Percentiles rank a stretch among this genome's conserved stretches.
phyloP scores from a whole-genome alignment of 2,797 vertebrate genomes.

The Platalea minor region DNA sequence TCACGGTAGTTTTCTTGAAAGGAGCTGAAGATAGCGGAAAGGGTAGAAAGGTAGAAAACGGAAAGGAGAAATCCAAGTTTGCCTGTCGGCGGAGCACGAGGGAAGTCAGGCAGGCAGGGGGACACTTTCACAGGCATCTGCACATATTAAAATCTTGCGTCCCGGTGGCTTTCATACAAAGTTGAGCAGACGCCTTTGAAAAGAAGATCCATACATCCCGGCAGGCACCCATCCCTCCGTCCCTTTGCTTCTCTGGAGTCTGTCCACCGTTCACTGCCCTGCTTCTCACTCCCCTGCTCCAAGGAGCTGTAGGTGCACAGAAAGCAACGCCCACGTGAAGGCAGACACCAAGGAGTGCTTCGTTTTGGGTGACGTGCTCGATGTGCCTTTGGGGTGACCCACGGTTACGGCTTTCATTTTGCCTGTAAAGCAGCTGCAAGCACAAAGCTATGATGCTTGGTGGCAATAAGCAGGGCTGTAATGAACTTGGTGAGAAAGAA shows the following conservation, averaged over 20 bases:
- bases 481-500: background rate
- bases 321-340: accelerated
- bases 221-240: background rate
- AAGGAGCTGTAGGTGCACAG: background rate
- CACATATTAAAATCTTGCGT: background rate
- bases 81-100: background rate
- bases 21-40: background rate
- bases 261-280: accelerated
- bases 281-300: background rate
- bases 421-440: background rate
- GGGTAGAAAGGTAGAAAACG: background rate
- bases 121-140: background rate
- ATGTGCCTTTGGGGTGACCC: background rate
- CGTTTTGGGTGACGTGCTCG: background rate
- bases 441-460: background rate
- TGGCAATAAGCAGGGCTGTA: background rate
- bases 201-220: background rate
- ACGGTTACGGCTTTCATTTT: accelerated
- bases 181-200: background rate
- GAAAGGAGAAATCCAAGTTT: background rate
- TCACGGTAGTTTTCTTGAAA: background rate
- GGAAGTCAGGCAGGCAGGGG: background rate
- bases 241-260: background rate
- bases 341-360: background rate
- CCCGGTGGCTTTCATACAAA: background rate